phyloP scores from a whole-genome alignment of 35 echinoderm and acorn worm species.

The Stichopus chloronotus region DNA sequence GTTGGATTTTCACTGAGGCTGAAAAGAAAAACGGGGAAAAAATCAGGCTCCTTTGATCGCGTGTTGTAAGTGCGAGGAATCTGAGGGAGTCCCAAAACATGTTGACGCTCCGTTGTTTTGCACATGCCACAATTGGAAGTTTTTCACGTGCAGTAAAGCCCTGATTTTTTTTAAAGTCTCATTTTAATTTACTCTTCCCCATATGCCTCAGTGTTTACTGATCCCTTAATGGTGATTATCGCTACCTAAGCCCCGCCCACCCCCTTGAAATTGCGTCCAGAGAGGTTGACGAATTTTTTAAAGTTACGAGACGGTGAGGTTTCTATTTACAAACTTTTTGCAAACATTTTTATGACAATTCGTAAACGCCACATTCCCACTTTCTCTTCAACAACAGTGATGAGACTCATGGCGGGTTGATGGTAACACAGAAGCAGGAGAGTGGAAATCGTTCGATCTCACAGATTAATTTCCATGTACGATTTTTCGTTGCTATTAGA shows the following conservation, averaged over 20 bases:
- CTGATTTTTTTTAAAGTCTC: background rate
- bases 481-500: background rate
- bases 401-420: background rate
- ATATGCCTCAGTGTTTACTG: constrained; percentile 45
- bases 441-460: background rate
- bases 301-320: constrained; percentile 31
- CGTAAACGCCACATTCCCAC: constrained; percentile 7
- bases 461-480: background rate
- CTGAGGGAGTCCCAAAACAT: background rate
- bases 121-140: too few relatives aligned
- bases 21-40: background rate
- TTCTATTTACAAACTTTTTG: constrained; percentile 49
- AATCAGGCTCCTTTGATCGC: constrained; percentile 14
- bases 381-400: constrained; percentile 24
- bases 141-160: too few relatives aligned
- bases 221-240: constrained; percentile 48
- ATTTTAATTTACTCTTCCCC: constrained; percentile 39
- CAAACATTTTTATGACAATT: constrained; percentile 38
- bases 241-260: constrained; percentile 30
- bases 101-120: background rate
- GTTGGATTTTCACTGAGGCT: constrained; percentile 42
- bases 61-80: constrained; percentile 10
- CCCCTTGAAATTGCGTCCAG: background rate
- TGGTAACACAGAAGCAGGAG: background rate
- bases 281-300: constrained; percentile 20